Conservation (phyloP, 2,113 vertebrate genomes). For the Labeo catla region DNA sequence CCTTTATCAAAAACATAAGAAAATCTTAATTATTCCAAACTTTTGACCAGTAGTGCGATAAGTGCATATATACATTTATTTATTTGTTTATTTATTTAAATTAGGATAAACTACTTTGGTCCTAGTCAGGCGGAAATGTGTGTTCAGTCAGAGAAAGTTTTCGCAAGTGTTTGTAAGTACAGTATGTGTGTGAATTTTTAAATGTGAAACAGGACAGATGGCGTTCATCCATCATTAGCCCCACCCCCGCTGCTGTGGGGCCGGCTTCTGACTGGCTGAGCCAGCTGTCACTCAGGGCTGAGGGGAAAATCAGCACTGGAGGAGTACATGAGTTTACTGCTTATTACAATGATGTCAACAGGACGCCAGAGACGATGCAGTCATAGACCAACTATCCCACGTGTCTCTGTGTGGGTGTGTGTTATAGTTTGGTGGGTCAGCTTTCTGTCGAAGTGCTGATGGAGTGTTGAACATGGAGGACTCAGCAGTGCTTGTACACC, state of each 20-base stretch:
- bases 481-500: neutral
- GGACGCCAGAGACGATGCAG: neutral
- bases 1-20: too few species aligned
- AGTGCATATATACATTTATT: too few species aligned
- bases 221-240: conserved; percentile 51
- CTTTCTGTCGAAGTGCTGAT: conserved; percentile 12
- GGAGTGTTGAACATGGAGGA: neutral
- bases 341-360: neutral
- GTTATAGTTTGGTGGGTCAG: conserved; percentile 6
- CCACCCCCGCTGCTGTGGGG: neutral
- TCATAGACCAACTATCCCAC: neutral
- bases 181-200: conserved; percentile 3
- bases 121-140: too few species aligned
- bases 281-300: conserved; percentile 27
- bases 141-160: too few species aligned
- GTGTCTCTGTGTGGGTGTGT: neutral
- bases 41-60: too few species aligned
- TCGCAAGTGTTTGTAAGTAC: neutral
- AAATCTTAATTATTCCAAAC: too few species aligned
- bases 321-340: neutral
- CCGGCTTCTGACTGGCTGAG: conserved; percentile 4
- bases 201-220: conserved; percentile 55
- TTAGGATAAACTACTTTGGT: too few species aligned
- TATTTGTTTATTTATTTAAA: too few species aligned
- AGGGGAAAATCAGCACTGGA: neutral